Conservation (phyloP, 2,888 invertebrate species). For the Xestoiulus laeticollis region DNA sequence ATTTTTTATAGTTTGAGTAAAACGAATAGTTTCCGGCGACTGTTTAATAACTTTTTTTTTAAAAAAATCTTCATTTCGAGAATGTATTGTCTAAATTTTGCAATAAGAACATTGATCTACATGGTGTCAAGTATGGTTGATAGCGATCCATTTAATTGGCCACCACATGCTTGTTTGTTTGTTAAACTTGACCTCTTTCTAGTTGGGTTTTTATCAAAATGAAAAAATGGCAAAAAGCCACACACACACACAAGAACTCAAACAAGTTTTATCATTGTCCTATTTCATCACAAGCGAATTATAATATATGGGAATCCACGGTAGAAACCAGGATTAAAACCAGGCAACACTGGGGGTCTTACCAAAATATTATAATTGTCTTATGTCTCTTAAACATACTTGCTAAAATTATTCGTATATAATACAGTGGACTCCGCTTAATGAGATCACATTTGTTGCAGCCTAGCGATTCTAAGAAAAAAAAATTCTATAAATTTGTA, state of each 20-base stretch:
- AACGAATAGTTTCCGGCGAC: constrained; percentile 2
- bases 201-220: constrained; percentile 6
- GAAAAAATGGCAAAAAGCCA: constrained; percentile 8
- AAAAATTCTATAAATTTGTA: no score
- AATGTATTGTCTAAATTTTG: neutral
- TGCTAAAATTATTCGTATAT: no score
- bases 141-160: constrained; percentile 1
- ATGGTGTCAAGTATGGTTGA: neutral
- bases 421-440: no score
- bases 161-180: constrained; percentile 15
- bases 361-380: no score
- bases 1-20: neutral
- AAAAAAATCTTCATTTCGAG: neutral
- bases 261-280: no score
- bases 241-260: no score
- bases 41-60: neutral
- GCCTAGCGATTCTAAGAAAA: no score
- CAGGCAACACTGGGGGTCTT: no score
- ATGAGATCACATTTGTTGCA: no score
- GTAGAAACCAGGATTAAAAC: neutral
- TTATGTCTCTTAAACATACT: no score
- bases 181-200: constrained; percentile 8
- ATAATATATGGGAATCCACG: neutral
- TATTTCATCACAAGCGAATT: no score
- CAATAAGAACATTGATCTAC: constrained; percentile 8